Percentiles rank a stretch among this genome's conserved stretches.
Evolutionary conservation across 2,113 vertebrate species (phyloP).

Genomic region (Neolamprologus toae): DNA sequence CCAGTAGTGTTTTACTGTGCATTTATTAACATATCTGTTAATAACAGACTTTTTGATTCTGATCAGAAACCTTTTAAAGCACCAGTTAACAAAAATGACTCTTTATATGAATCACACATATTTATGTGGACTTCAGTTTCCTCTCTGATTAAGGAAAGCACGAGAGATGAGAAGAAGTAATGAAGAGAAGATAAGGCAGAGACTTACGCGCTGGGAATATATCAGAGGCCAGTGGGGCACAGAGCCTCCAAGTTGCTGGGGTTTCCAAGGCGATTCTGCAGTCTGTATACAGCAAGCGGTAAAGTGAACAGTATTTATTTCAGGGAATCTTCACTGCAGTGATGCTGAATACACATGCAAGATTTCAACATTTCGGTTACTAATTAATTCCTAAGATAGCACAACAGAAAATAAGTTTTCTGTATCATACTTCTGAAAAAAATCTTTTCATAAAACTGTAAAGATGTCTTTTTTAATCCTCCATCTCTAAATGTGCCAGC

Average conservation of each 20-base stretch:
- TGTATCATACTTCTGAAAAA: neutral
- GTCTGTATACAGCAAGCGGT: neutral
- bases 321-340: neutral
- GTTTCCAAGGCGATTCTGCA: neutral
- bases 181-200: neutral
- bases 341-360: neutral
- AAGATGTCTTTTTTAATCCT: neutral
- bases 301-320: constrained; percentile 1
- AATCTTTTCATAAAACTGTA: neutral
- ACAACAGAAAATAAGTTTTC: neutral
- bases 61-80: neutral
- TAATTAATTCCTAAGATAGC: constrained; percentile 33
- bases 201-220: neutral
- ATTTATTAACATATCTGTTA: neutral
- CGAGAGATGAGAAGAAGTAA: neutral
- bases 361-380: constrained; percentile 1
- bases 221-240: neutral
- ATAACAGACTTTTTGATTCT: neutral
- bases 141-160: neutral
- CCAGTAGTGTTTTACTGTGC: neutral
- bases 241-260: neutral
- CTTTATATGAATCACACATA: neutral
- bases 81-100: neutral
- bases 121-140: neutral
- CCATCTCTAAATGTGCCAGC: neutral